Percentiles rank a stretch among this genome's conserved stretches.
phyloP scores from a whole-genome alignment of 2,888 invertebrate genomes.

The Kryphioiulus occultus region DNA sequence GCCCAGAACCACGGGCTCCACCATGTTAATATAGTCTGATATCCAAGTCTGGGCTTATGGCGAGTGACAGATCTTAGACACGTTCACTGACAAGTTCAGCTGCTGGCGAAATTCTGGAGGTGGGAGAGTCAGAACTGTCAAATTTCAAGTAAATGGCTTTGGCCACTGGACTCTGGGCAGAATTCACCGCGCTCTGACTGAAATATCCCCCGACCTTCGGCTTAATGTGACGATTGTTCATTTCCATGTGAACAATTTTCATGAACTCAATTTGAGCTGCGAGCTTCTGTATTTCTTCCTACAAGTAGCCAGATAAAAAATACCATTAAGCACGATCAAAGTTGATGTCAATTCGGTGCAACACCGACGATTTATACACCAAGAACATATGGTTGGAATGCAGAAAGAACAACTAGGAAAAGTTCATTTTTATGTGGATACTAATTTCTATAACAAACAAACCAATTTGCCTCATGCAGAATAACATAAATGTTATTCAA shows the following conservation, averaged over 20 bases:
- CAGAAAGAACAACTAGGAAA: too few relatives aligned
- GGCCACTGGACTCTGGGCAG: constrained; percentile 56
- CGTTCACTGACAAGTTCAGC: constrained; percentile 58
- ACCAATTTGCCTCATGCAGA: too few relatives aligned
- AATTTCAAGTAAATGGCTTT: constrained; percentile 58
- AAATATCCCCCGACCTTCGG: constrained; percentile 85
- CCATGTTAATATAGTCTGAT: constrained; percentile 19
- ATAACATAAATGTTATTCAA: too few relatives aligned
- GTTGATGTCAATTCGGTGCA: background rate
- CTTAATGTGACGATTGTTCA: constrained; percentile 87
- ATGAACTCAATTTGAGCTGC: constrained; percentile 92
- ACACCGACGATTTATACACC: background rate
- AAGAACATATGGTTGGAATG: too few relatives aligned
- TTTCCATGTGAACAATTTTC: constrained; percentile 93
- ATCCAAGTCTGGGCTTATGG: constrained; percentile 30
- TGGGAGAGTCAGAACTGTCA: constrained; percentile 57
- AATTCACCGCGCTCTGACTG: constrained; percentile 59
- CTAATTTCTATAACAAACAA: too few relatives aligned
- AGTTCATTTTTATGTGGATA: too few relatives aligned
- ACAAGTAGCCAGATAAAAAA: background rate
- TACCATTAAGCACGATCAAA: background rate
- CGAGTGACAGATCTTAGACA: constrained; percentile 54
- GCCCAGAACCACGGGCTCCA: constrained; percentile 18
- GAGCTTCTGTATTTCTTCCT: constrained; percentile 90
- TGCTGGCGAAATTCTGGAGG: constrained; percentile 57